Conservation (phyloP, 2,797 vertebrate genomes). For the Chromobotia macracanthus region DNA sequence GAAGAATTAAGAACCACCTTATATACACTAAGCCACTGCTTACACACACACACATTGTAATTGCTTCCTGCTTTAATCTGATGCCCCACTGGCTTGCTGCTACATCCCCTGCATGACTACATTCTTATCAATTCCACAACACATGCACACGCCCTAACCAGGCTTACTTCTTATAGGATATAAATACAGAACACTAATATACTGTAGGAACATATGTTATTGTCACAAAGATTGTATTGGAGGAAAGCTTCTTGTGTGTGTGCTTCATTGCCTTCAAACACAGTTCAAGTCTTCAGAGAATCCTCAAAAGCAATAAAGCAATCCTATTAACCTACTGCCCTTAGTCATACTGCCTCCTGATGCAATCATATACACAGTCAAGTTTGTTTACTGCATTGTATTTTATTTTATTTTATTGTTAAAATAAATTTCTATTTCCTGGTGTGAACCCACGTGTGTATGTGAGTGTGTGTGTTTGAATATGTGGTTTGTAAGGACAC, state of each 20-base stretch:
- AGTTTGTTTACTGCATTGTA: background rate
- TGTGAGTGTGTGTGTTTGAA: constrained; percentile 20
- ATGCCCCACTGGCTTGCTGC: constrained; percentile 16
- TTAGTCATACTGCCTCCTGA: constrained; percentile 7
- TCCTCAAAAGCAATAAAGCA: constrained; percentile 28
- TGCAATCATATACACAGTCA: background rate
- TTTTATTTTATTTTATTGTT: background rate
- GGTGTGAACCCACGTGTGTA: background rate
- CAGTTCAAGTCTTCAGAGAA: background rate
- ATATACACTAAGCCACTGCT: constrained; percentile 10
- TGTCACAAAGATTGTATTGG: constrained; percentile 5
- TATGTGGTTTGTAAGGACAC: background rate
- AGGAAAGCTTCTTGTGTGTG: background rate
- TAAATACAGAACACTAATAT: background rate
- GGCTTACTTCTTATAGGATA: background rate
- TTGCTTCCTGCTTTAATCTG: constrained; percentile 26
- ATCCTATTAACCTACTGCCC: constrained; percentile 31
- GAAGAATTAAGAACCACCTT: background rate
- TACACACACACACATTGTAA: constrained; percentile 8
- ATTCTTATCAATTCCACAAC: constrained; percentile 15
- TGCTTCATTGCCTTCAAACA: constrained; percentile 15
- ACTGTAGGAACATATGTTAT: background rate
- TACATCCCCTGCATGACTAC: constrained; percentile 12
- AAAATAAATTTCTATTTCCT: background rate
- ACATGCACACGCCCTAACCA: background rate